Evolutionary conservation across 2,113 vertebrate species (phyloP).

Genomic region (Todiramphus saurophagus): DNA sequence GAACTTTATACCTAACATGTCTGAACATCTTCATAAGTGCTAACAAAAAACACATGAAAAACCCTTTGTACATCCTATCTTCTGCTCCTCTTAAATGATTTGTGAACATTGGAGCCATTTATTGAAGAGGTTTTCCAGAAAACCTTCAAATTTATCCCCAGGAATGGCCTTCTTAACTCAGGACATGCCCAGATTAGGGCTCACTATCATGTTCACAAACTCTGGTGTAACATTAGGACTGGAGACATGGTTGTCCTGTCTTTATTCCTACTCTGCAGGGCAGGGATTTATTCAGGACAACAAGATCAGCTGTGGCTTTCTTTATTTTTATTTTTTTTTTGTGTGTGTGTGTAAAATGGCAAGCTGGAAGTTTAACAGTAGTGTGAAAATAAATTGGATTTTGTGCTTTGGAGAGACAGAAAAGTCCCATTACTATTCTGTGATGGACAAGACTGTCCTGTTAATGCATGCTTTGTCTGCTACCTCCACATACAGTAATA

Average conservation of each 20-base stretch:
- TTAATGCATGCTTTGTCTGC: neutral
- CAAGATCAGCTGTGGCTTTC: rapidly evolving
- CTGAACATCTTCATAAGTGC: neutral
- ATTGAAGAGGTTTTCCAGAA: neutral
- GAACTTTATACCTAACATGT: neutral
- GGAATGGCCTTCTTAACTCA: neutral
- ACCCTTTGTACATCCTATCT: neutral
- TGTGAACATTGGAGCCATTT: neutral
- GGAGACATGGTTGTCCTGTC: neutral
- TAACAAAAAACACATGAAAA: neutral
- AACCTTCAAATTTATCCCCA: neutral
- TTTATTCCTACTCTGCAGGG: neutral
- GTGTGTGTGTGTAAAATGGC: neutral
- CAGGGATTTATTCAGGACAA: neutral
- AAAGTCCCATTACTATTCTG: neutral
- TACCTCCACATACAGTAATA: neutral
- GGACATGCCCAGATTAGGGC: neutral
- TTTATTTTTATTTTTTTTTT: neutral
- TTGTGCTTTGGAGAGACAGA: neutral
- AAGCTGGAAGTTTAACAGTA: neutral
- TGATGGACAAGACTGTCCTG: neutral
- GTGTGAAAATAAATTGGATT: neutral
- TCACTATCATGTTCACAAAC: neutral
- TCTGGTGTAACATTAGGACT: neutral
- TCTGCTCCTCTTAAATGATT: neutral